Evolutionary conservation across 2,888 invertebrate species (phyloP), one percentile per base, ranked within the genome.

Genomic region (Tenthredo distinguenda): DNA sequence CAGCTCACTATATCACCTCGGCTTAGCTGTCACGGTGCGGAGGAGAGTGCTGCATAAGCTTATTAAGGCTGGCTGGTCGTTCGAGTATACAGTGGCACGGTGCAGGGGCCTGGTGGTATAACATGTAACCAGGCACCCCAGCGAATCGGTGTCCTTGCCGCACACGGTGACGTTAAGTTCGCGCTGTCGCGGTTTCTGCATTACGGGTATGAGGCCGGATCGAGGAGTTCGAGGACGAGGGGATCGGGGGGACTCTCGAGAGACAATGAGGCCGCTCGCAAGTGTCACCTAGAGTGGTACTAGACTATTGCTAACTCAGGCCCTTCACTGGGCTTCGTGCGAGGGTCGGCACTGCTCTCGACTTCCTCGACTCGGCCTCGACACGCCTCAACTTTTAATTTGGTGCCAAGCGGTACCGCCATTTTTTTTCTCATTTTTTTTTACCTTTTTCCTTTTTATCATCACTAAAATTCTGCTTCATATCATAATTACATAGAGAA

Each of bases 291-390:
- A 91, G 91, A 93, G 93, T 93, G 91, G 88, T 91, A 90, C 88
- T 93, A 90, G 91, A 93, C 93, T 93, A 93, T 93, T 93, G 93
- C 93, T 92, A 93, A 93, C 93, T 93, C 93, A 93, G 93, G 91
- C 91, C 91, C 93, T 93, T 92, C 91, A 93, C 89, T 90, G 82
- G 79, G 82, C 65, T 83, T 68, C 82, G 68, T 58, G 40, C 79
- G 82, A 68, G 82, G 82, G 82, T 83, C 68, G 82, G 81, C 68
- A 79, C 34, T 37, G 85, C 85, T 79, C 55, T 71, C 85, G 74
- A 74, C 85, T 84, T 85, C 84, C 86, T 82, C 86, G 85, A 58
- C 79, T 79, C 79, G 79, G 79, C 82, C 68, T 83, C 84, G 86
- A 87, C 86, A 65, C 86, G 86, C 87, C 88, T 85, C 87, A 87